phyloP scores from a whole-genome alignment of 2,888 invertebrate genomes.

The Drosophila mayaguana region DNA sequence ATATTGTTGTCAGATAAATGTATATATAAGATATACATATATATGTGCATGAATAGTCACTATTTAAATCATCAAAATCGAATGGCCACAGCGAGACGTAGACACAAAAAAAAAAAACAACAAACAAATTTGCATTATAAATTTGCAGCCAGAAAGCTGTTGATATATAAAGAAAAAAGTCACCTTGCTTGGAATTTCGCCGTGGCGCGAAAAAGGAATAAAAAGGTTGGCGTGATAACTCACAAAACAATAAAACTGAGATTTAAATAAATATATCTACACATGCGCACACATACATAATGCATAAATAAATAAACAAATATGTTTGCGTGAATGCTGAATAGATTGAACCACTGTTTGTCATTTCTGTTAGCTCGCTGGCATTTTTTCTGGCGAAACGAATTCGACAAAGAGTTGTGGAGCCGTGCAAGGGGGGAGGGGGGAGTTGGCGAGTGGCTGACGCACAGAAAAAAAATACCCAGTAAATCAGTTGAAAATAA shows the following conservation, averaged over 20 bases:
- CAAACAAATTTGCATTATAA: slow-evolving; percentile 79
- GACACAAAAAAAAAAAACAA: slow-evolving; percentile 1
- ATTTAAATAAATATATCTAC: slow-evolving; percentile 44
- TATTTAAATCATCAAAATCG: slow-evolving; percentile 40
- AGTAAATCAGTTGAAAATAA: slow-evolving; percentile 76
- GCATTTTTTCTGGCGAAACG: slow-evolving; percentile 64
- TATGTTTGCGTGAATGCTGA: slow-evolving; percentile 29
- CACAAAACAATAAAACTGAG: slow-evolving; percentile 55
- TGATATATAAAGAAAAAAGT: slow-evolving; percentile 60
- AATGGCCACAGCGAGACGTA: slow-evolving; percentile 43
- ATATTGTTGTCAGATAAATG: slow-evolving; percentile 8
- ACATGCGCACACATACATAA: slow-evolving; percentile 1
- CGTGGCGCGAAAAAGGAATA: slow-evolving; percentile 39
- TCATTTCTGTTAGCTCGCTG: slow-evolving; percentile 57
- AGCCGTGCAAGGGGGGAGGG: background rate
- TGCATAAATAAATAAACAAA: slow-evolving; percentile 30
- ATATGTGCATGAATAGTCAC: slow-evolving; percentile 9
- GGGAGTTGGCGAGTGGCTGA: slow-evolving; percentile 41
- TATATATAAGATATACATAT: slow-evolving; percentile 12
- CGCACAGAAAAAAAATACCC: slow-evolving; percentile 75
- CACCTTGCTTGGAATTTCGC: slow-evolving; percentile 81
- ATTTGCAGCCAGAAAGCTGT: slow-evolving; percentile 74
- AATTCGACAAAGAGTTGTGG: slow-evolving; percentile 26
- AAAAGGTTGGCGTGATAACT: slow-evolving; percentile 53
- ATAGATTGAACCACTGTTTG: slow-evolving; percentile 54